Base-by-base conservation (phyloP, 1,140 invertebrate species). In the Drosophila varians region DNA sequence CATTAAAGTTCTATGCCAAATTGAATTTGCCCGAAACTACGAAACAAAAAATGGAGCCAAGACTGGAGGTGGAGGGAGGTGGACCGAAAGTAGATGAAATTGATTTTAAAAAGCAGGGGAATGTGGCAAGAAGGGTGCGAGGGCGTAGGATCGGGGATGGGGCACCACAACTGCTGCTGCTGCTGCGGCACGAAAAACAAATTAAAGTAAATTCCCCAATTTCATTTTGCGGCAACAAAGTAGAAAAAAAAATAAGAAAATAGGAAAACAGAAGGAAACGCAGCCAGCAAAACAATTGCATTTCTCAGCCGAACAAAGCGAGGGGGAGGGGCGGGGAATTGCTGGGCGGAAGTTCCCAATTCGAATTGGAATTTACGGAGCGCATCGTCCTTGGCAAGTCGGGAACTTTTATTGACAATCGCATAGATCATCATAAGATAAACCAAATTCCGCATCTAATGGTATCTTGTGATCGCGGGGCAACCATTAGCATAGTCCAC, bases 171-270 rank as follows among this genome's bases (percentile, higher is more conserved):
- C 61, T 62, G 65, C 66, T 57, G 72, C 72, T 72, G 79, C 28
- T 31, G 77, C 72, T 77, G 80, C 72, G 80, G 80, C 80, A 84
- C 80, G 80, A 86, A 86, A 86, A 86, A 77, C 80, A 86, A 86
- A 86, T 84, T 84, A 84, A 84, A 84, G 80, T 86, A 84, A 84
- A 84, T 84, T 84, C 80, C 80, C 80, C 80, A 84, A 84, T 84
- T 84, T 80, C 80, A 84, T 84, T 84, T 76, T 84, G 79, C 57
- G 80, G 79, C 68, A 84, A 74, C 55, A 78, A 74, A 84, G 60
- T 74, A 82, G 56, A 36, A 66, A 52, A 66, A 52, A 65, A 58
- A 66, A 51, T 43, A 46, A 47, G 42, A 71, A 57, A 54, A 64
- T 47, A 57, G 40, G 48, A 36, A 74, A 79, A 79, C 47, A 68